Evolutionary conservation across 2,797 vertebrate genomes (phyloP).

Genomic region (Acanthurus leucopareius): DNA sequence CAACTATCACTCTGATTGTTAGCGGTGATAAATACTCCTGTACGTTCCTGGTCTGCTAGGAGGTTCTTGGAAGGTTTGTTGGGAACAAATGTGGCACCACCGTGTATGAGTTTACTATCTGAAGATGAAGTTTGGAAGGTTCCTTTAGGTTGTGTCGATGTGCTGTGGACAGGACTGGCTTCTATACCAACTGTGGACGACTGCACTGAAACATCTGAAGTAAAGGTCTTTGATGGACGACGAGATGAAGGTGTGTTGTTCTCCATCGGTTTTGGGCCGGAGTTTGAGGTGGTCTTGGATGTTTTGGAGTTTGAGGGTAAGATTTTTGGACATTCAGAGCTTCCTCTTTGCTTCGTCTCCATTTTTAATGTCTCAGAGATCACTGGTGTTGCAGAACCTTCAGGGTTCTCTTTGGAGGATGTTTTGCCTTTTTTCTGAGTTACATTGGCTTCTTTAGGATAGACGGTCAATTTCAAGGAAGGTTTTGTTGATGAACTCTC

Average conservation of each 20-base stretch:
- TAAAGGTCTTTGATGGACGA: constrained; percentile 7
- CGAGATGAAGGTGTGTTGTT: not conserved
- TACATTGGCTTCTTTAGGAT: not conserved
- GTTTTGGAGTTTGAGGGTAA: not conserved
- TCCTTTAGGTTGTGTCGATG: not conserved
- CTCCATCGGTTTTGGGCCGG: not conserved
- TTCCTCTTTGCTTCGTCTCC: constrained; percentile 19
- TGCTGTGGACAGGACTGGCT: not conserved
- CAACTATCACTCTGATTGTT: not conserved
- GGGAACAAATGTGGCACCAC: not conserved
- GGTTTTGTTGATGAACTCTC: constrained; percentile 16
- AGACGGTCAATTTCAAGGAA: constrained; percentile 6
- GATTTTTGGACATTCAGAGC: constrained; percentile 19
- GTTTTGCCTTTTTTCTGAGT: not conserved
- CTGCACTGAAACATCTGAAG: constrained; percentile 15
- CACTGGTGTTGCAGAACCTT: not conserved
- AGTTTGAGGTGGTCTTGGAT: constrained; percentile 11
- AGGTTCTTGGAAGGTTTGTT: not conserved
- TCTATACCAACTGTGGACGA: not conserved
- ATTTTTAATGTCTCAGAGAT: not conserved
- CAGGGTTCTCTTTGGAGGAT: not conserved
- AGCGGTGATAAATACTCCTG: not conserved
- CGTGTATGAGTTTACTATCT: not conserved
- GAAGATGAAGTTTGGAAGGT: not conserved
- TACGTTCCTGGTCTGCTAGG: constrained; percentile 12